Evolutionary conservation across 2,888 invertebrate species (phyloP), one percentile per base, ranked within the genome.

Genomic region (Cordylochernes scorpioides): DNA sequence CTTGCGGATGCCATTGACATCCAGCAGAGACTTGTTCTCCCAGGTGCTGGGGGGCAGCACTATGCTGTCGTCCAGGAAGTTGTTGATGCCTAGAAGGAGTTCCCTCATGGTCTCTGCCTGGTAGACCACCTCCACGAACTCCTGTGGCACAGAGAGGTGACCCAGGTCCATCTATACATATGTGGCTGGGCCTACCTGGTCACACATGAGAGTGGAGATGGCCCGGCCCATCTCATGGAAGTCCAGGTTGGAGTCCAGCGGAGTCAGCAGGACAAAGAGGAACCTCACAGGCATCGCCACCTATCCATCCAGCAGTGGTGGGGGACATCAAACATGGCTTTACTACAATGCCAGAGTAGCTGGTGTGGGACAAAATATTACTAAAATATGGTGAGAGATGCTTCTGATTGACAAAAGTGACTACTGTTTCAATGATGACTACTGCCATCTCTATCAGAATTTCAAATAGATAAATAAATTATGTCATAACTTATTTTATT

Each of bases 221-320:
- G 86, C 78, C 29, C 91, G 65, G 46, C 88, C 88, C 32, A 91
- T 74, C 61, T 94, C 94, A 54, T 84, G 82, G 52, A 88, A 88
- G 54, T 88, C 84, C 44, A 86, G 62, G 42, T 73, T 73, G 1
- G 71, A 66, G 27, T 65, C 65, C 12, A 45, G 43, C 3, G 91
- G 91, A 1, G 88, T 88, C 38, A 94, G 58, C 10, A 91, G 59
- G 29, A 86, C 68, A 50, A 88, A 86, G 62, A 94, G 65, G 50
- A 88, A 88, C 35, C 86, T 63, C 24, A 82, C 78, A 0, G 88
- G 88, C 42, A 91, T 71, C 3, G 75, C 58, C 17, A 63, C 60
- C 52, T 62, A 34, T 4, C 39, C 28, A 24, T 28, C 6, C 7
- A 26, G 13, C 19, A 27, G 10, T 19, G 10, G 9, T n/a, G 10